These are phyloP conservation scores for Pitangus sulphuratus DNA, from an alignment of 2,797 vertebrate genomes.

Conservation along the genomic window DNA sequence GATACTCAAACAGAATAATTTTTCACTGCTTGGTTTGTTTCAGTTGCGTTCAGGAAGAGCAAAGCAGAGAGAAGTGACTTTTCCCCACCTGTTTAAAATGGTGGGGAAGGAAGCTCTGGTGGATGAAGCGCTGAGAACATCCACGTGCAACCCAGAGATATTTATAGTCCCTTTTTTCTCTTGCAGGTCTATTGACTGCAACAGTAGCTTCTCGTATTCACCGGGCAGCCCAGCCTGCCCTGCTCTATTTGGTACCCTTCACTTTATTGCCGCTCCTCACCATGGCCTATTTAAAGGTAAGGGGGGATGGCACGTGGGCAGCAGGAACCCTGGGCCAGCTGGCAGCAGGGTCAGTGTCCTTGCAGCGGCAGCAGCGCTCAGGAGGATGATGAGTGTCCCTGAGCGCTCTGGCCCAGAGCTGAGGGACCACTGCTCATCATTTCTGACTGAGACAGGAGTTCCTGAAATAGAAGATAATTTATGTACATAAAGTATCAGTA, in stretches of 20 bases:
- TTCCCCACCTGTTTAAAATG: neutral
- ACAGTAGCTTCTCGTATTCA: slow-evolving; percentile 98
- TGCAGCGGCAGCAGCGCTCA: neutral
- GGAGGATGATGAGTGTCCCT: neutral
- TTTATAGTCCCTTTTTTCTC: neutral
- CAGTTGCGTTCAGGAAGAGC: neutral
- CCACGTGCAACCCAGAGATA: neutral
- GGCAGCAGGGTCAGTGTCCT: neutral
- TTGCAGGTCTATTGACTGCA: slow-evolving; percentile 91
- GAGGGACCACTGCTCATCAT: neutral
- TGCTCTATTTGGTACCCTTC: slow-evolving; percentile 98
- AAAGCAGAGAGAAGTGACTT: neutral
- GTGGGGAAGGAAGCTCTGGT: neutral
- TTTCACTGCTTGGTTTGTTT: neutral
- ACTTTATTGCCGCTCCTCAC: slow-evolving; percentile 99
- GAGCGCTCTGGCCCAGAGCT: neutral
- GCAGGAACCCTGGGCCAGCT: neutral
- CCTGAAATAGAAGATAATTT: neutral
- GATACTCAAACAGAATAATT: neutral
- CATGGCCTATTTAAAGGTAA: slow-evolving; percentile 99
- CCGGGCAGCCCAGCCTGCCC: slow-evolving; percentile 95
- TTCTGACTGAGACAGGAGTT: neutral
- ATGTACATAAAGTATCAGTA: neutral
- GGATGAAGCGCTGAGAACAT: neutral
- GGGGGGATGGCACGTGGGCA: neutral